Evolutionary conservation across 2,888 invertebrate genomes (phyloP), one percentile per base, ranked within the genome.

Genomic region (Catocala nupta): DNA sequence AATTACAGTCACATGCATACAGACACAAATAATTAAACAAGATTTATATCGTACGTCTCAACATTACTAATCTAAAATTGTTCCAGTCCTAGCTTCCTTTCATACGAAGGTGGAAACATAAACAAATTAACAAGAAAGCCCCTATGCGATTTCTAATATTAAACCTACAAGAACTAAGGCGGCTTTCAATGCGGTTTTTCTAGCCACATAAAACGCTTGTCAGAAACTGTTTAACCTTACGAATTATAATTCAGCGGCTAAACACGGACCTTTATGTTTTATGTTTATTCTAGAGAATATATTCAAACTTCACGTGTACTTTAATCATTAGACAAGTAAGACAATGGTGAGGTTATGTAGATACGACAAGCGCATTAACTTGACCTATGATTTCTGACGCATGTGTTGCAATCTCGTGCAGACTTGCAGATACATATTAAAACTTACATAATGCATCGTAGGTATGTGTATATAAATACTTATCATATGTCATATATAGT

Each of bases 361-460:
- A n/a, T 47, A 49, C 45, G 39, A 55, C 48, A 39, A 10, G 49
- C 9, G 45, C 70, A 57, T 52, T 53, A 34, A 44, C 55, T 36
- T 70, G 59, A 71, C 49, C 74, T 50, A 10, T 70, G 71, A 71
- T 59, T 59, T 12, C 16, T 33, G 33, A 49, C 7, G 34, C 45
- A 49, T 13, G 12, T 13, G 25, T 34, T 50, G n/a, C 16, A 57
- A 62, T 65, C 71, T 52, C 51, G 8, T 39, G 4, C 8, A 39
- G 6, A 39, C 36, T 39, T 39, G 9, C 36, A 39, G 6, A 9
- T 39, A 39, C 8, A 39, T 39, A 39, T 25, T 25, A 6, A 39
- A 5, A 39, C 9, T 39, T 8, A 39, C 6, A 9, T 39, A 8
- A 39, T 39, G 36, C 36, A 9, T 39, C 36, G 9, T 39, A 39